Evolutionary conservation across 1,140 invertebrate species (phyloP), one percentile per base, ranked within the genome.

Genomic region (Nasonia giraulti): DNA sequence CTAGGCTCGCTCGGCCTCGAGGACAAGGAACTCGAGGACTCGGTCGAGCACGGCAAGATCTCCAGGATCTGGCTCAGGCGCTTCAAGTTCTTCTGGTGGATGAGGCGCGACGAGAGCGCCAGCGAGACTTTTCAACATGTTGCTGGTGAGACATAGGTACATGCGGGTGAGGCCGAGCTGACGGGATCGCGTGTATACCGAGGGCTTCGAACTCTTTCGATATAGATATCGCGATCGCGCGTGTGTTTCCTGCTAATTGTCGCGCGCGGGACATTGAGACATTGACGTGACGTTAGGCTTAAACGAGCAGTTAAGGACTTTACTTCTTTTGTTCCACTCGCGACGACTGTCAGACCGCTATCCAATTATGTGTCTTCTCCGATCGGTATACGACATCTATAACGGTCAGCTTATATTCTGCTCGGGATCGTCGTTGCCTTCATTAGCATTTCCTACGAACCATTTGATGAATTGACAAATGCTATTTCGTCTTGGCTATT

Each of bases 121-220:
- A 95, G 95, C 88, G 96, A 97, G 92, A 96, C 97, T 11, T 97
- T 97, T 91, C 95, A 96, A 91, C 96, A 97, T 92, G 96, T 97
- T 86, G 96, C 97, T 91, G 96, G 96, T 95, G 91, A 93, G 92
- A 92, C 92, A 93, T 91, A 91, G 92, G 90, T 92, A 92, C 90
- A 91, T 91, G 87, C 85, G 86, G 86, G 81, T 90, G 86, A 90
- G 86, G 85, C 87, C 87, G 86, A 88, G 11, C 66, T 8, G 17
- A 33, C 27, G 27, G 14, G 68, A 33, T 11, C 68, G 27, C 6
- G 12, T 50, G 47, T 50, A 50, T 17, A 6, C 3, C 33, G 40
- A 44, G 40, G 40, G 40, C 40, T 44, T 44, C 40, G 40, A 44
- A 44, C 40, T 44, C 10, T 44, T 8, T 7, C 8, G 33, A 44